Base-by-base conservation (phyloP, 2,113 vertebrate genomes). In the Micronisus gabar region DNA sequence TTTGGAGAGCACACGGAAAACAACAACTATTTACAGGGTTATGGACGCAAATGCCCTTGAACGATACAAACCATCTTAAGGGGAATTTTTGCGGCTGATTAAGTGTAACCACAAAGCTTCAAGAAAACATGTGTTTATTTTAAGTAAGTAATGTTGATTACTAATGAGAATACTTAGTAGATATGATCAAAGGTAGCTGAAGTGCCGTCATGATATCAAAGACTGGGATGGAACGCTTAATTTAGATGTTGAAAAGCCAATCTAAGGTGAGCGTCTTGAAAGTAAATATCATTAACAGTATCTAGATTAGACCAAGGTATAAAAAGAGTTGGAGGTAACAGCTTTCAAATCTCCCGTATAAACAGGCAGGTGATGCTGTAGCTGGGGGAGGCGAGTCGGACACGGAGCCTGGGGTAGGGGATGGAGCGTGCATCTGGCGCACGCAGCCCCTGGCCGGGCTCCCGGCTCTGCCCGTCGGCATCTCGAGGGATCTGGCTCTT, bases 201-300 rank as follows among this genome's bases (percentile, higher is more conserved):
- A 97, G 96, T 97, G 95, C 96, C 93, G 92, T 97, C 96, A 96
- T 97, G 96, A 96, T 97, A 97, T 96, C 96, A 97, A 97, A 97
- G 97, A 94, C 95, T 96, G 94, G 93, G 95, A 96, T 97, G 96
- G 96, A 97, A 97, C 96, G 93, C 96, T 97, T 97, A 96, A 97
- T 97, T 97, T 97, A 97, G 95, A 97, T 95, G 97, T 95, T 97
- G 97, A 97, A 97, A 97, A 97, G 94, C 96, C 95, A 97, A 97
- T 97, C 96, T 96, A 97, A 97, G 96, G 96, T 97, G 94, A 97
- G 96, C 19, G 83, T 87, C 96, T 97, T 97, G 92, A 96, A 95
- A 93, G 96, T 95, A 97, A 97, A 97, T 96, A 96, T 97, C 96
- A 97, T 95, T 95, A 97, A 95, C 95, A 93, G 95, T 96, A 95